A percentile compares a stretch with the other conserved stretches of the same genome.
Evolutionary conservation across 2,113 vertebrate genomes (phyloP).

Genomic region (Pollimyrus isidori): DNA sequence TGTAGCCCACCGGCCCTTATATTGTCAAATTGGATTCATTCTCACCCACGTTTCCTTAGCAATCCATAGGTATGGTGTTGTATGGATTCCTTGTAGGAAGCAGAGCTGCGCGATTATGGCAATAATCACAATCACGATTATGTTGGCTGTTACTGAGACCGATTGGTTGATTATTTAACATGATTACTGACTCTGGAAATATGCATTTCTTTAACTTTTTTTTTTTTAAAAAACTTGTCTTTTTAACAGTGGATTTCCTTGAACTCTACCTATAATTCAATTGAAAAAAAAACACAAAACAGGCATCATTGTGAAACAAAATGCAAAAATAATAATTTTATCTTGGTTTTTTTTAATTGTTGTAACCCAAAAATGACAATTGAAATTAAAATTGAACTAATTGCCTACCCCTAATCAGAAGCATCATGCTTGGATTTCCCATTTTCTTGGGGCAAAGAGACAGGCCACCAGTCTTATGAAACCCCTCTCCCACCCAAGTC

Average conservation of each 20-base stretch:
- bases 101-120: not conserved
- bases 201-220: not conserved
- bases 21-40: not conserved
- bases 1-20: not conserved
- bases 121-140: not conserved
- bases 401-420: not conserved
- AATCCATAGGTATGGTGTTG: not conserved
- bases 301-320: not conserved
- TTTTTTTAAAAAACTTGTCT: not conserved
- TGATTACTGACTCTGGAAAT: not conserved
- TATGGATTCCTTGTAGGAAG: not conserved
- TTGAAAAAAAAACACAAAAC: not conserved
- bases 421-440: not conserved
- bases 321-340: not conserved
- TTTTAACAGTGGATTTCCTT: not conserved
- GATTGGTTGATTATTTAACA: not conserved
- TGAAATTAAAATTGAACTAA: not conserved
- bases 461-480: not conserved
- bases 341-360: not conserved
- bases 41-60: not conserved
- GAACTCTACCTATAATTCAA: not conserved
- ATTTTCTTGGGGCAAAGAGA: not conserved
- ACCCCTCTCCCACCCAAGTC: not conserved
- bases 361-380: not conserved
- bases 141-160: not conserved